Conservation (phyloP, 1,140 invertebrate genomes). For the Diorhabda sublineata region DNA sequence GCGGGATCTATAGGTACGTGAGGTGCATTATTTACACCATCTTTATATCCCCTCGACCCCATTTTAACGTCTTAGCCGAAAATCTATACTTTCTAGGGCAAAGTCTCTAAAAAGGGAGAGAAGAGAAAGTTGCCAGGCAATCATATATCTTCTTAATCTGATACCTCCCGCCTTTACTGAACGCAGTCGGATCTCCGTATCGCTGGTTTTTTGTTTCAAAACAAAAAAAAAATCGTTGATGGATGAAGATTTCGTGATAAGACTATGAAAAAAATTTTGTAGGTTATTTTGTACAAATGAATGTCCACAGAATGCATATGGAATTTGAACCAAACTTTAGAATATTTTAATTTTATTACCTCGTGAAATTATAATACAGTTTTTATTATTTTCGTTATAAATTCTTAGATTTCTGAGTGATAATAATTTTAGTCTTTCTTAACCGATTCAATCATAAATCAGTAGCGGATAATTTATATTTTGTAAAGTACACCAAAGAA, state of each 20-base stretch:
- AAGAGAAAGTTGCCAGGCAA: conserved; percentile 12
- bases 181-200: not conserved
- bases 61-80: conserved; percentile 12
- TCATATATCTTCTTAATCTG: conserved; percentile 16
- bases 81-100: conserved; percentile 16
- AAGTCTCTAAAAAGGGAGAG: not conserved
- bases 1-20: conserved; percentile 9
- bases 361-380: too few species aligned
- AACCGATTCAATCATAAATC: too few species aligned
- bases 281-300: too few species aligned
- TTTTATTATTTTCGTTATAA: too few species aligned
- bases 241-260: not conserved
- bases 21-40: conserved; percentile 19
- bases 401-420: too few species aligned
- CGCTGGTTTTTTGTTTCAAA: not conserved
- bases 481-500: too few species aligned
- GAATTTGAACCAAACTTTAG: too few species aligned
- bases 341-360: too few species aligned
- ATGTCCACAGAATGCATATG: too few species aligned
- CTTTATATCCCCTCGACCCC: conserved; percentile 8
- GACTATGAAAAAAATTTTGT: not conserved
- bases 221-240: not conserved
- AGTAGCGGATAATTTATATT: too few species aligned
- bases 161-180: not conserved
- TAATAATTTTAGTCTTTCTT: too few species aligned